These are phyloP conservation scores for Gerris buenoi DNA, from an alignment of 1,140 invertebrate genomes.

Conservation along the genomic window DNA sequence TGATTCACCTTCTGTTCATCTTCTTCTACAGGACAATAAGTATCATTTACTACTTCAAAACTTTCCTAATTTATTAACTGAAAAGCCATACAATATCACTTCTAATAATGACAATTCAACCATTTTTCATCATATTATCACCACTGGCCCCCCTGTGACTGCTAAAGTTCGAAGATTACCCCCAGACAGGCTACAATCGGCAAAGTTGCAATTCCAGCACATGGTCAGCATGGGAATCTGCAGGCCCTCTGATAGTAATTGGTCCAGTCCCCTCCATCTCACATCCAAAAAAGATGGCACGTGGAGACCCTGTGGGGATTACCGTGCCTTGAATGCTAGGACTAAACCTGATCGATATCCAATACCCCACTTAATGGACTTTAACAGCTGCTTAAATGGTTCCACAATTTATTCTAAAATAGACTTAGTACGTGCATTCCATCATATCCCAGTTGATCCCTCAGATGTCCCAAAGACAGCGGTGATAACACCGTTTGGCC, in stretches of 20 bases:
- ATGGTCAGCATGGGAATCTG: constrained; percentile 23
- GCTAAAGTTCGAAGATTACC: constrained; percentile 25
- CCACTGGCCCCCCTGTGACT: background rate
- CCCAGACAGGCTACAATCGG: constrained; percentile 19
- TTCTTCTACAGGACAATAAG: background rate
- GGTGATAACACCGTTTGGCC: constrained; percentile 25
- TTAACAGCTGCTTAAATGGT: constrained; percentile 14
- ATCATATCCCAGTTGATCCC: constrained; percentile 24
- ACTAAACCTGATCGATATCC: constrained; percentile 30
- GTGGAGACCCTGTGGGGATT: constrained; percentile 33
- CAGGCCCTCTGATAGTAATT: constrained; percentile 25
- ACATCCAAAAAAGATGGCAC: constrained; percentile 29
- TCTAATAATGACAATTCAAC: background rate
- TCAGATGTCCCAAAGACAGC: constrained; percentile 29
- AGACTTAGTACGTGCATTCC: constrained; percentile 35
- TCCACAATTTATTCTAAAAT: constrained; percentile 31
- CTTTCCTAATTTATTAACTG: background rate
- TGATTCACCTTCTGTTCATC: background rate
- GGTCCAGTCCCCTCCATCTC: constrained; percentile 32
- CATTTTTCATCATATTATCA: background rate
- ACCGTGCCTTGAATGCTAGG: constrained; percentile 30
- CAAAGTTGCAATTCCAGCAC: constrained; percentile 23
- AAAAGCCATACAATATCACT: background rate
- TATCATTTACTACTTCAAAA: background rate
- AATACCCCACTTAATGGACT: constrained; percentile 25